These are phyloP conservation scores for Bradypodion ventrale DNA, from an alignment of 2,797 vertebrate genomes.

Conservation along the genomic window DNA sequence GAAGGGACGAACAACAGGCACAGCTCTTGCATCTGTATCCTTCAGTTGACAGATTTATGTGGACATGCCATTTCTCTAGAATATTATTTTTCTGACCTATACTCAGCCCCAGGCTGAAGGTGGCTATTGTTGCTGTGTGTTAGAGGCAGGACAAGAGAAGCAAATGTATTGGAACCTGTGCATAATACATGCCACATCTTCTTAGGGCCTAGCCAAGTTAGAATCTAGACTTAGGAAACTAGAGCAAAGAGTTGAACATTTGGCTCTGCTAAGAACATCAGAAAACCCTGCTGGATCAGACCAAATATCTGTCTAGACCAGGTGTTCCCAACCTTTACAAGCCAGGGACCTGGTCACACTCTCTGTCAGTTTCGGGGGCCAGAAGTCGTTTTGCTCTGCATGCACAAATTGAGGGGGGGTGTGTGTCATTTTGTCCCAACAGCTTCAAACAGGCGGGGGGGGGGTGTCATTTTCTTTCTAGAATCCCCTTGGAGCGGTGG, in stretches of 20 bases:
- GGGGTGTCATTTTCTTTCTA: too few species aligned
- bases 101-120: not conserved
- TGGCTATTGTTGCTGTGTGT: slow-evolving; percentile 1
- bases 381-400: too few species aligned
- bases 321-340: too few species aligned
- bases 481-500: too few species aligned
- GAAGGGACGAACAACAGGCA: slow-evolving; percentile 15
- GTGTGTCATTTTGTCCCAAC: too few species aligned
- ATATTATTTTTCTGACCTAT: slow-evolving; percentile 14
- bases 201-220: not conserved
- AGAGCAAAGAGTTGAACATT: not conserved
- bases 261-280: not conserved
- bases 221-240: not conserved
- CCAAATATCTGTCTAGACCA: not conserved
- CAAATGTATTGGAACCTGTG: not conserved
- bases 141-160: not conserved
- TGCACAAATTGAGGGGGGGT: too few species aligned
- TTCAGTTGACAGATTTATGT: slow-evolving; percentile 47
- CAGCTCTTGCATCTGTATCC: slow-evolving; percentile 32
- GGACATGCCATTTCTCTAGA: slow-evolving; percentile 36
- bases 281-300: not conserved
- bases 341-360: too few species aligned
- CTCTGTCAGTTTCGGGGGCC: too few species aligned
- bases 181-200: not conserved
- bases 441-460: too few species aligned